phyloP scores from a whole-genome alignment of 2,797 vertebrate genomes.

The Octomys mimax region DNA sequence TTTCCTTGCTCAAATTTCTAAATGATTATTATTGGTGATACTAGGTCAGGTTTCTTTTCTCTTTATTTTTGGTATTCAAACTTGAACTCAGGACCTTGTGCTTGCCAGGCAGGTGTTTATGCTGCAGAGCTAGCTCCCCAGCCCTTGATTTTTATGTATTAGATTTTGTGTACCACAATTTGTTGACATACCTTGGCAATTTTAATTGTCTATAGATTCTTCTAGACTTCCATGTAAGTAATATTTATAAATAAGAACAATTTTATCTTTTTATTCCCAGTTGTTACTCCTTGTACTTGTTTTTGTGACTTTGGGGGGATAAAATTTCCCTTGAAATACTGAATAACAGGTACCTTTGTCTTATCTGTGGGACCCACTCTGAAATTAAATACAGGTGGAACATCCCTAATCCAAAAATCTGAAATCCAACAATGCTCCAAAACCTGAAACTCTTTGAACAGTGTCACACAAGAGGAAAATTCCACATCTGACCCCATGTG shows the following conservation, averaged over 20 bases:
- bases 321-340: background rate
- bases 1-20: constrained; percentile 13
- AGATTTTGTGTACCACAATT: background rate
- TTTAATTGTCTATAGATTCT: constrained; percentile 12
- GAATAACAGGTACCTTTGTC: background rate
- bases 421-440: background rate
- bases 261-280: background rate
- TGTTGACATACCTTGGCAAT: background rate
- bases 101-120: too few species aligned
- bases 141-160: background rate
- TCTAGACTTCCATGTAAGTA: background rate
- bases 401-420: background rate
- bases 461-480: background rate
- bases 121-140: too few species aligned
- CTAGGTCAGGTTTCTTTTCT: too few species aligned
- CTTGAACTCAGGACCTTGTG: too few species aligned
- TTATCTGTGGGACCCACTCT: background rate
- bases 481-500: background rate
- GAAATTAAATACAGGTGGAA: background rate
- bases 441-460: background rate
- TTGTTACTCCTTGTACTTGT: background rate
- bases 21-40: background rate
- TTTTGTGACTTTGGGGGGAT: background rate
- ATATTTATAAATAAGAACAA: background rate
- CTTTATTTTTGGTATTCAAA: too few species aligned